phyloP scores from a whole-genome alignment of 2,113 vertebrate species.

The Corapipo altera region DNA sequence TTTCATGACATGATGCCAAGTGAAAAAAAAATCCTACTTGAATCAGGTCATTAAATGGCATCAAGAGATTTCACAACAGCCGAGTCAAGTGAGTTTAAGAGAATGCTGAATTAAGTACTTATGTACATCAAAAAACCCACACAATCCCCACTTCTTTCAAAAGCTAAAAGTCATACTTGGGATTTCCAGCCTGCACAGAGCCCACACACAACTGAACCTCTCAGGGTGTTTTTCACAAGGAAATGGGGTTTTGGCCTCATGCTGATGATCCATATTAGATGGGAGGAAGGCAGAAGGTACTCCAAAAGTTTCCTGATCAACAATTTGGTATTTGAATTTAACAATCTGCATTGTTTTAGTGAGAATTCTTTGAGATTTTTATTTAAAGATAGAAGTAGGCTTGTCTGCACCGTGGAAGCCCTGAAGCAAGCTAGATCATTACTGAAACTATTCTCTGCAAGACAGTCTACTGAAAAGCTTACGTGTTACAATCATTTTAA shows the following conservation, averaged over 20 bases:
- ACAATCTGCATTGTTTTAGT: neutral
- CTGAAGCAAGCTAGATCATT: fast-evolving
- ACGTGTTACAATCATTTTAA: neutral
- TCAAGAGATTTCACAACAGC: neutral
- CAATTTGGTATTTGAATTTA: neutral
- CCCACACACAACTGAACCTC: neutral
- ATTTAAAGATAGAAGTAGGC: neutral
- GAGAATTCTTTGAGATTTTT: neutral
- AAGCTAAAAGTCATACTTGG: neutral
- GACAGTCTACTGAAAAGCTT: neutral
- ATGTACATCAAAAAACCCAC: neutral
- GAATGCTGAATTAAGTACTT: neutral
- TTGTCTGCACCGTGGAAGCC: neutral
- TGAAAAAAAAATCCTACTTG: neutral
- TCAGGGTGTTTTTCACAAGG: neutral
- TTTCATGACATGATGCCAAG: neutral
- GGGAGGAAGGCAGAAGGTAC: neutral
- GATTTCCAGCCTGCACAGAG: neutral
- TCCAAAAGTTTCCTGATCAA: neutral
- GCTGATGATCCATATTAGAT: neutral
- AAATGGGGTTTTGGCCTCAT: neutral
- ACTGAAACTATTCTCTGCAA: neutral
- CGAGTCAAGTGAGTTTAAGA: neutral
- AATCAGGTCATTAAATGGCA: neutral
- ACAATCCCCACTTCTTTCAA: neutral